A percentile compares a stretch with the other conserved stretches of the same genome.
Evolutionary conservation across 2,797 vertebrate genomes (phyloP).

Genomic region (Catharus ustulatus): DNA sequence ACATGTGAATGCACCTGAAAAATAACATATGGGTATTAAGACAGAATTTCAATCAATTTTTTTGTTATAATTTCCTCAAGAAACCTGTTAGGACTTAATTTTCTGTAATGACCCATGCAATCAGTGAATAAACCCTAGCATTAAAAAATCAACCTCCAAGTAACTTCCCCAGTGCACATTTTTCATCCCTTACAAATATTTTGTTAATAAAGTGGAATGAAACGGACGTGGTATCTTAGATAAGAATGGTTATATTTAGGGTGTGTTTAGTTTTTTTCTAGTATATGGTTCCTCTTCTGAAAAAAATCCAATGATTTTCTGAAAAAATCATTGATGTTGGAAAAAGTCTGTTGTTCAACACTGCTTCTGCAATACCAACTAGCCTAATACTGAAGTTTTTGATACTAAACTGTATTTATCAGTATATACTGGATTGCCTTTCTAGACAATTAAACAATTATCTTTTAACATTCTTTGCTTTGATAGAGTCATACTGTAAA

Average conservation of each 20-base stretch:
- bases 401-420: background rate
- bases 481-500: background rate
- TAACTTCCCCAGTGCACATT: background rate
- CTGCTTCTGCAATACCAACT: background rate
- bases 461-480: background rate
- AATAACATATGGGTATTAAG: background rate
- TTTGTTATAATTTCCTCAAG: background rate
- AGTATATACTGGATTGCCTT: background rate
- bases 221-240: background rate
- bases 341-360: background rate
- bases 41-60: background rate
- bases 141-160: background rate
- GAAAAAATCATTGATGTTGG: background rate
- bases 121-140: background rate
- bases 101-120: background rate
- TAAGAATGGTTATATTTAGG: background rate
- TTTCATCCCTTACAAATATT: background rate
- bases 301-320: background rate
- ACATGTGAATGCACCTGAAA: background rate
- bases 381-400: background rate
- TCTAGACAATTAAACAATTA: background rate
- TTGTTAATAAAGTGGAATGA: background rate
- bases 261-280: background rate
- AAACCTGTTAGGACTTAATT: background rate
- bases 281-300: fast-evolving